Evolutionary conservation across 2,113 vertebrate genomes (phyloP).

Genomic region (Hydropotes inermis): DNA sequence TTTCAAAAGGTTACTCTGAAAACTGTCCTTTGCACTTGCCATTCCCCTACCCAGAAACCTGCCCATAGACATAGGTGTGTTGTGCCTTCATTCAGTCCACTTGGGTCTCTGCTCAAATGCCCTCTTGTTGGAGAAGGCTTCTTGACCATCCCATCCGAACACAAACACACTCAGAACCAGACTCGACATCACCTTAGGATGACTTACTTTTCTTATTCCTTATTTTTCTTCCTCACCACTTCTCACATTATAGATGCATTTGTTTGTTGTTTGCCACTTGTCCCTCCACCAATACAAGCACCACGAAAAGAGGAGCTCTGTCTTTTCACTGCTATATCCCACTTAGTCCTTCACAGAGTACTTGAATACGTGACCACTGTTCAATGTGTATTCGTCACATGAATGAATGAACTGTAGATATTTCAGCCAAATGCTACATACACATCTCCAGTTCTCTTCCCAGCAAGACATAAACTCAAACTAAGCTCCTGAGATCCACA

Average conservation of each 20-base stretch:
- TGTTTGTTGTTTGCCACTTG: neutral
- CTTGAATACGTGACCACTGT: neutral
- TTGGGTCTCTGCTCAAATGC: neutral
- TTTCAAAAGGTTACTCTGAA: neutral
- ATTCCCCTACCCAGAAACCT: neutral
- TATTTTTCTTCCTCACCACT: neutral
- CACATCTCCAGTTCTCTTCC: neutral
- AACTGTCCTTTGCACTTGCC: neutral
- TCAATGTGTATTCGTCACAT: neutral
- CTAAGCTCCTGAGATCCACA: neutral
- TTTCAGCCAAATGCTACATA: neutral
- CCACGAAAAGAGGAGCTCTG: neutral
- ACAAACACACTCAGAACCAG: neutral
- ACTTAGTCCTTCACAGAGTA: neutral
- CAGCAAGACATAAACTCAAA: neutral
- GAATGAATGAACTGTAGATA: neutral
- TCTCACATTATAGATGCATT: neutral
- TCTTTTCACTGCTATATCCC: neutral
- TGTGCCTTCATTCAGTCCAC: neutral
- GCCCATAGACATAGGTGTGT: rapidly evolving
- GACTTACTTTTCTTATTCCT: neutral
- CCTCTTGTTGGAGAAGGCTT: neutral
- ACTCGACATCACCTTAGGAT: too few species aligned
- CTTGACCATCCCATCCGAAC: neutral
- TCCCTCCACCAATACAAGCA: neutral